Evolutionary conservation across 2,797 vertebrate genomes (phyloP), one percentile per base, ranked within the genome.

Genomic region (Spinus pinus): DNA sequence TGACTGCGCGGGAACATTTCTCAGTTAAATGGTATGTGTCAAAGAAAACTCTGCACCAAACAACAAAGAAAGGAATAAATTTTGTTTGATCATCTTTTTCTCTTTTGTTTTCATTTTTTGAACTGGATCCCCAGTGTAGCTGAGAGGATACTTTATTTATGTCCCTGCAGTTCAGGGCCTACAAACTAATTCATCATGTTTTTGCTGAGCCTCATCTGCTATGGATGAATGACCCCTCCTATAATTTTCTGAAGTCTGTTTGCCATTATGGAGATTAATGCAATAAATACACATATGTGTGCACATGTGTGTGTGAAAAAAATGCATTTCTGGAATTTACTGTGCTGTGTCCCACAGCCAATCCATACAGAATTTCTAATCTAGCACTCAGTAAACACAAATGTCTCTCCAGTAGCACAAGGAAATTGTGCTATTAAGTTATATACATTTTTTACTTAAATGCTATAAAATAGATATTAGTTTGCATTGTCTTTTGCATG

Each of bases 221-320:
- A 91, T 82, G 98, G 97, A 97, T 97, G 96, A 97, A 98, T 96
- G 96, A 97, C 94, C 95, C 85, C 93, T 97, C 95, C 97, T 96
- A 94, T 94, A 97, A 96, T 91, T 98, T 98, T 98, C 95, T 97
- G 88, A 93, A 87, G 95, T 94, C 96, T 98, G 96, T 97, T 98
- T 97, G 96, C 95, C 96, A 96, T 98, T 98, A 98, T 97, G 97
- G 95, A 98, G 97, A 98, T 97, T 97, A 97, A 97, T 97, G 97
- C 92, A 97, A 97, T 90, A 95, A 93, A 88, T 91, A 91, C 62
- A 7, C 10, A 17, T 65, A 19, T 65, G 24, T 69, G 53, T 92
- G 78, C 80, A 50, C 61, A 81, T 44, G 30, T 60, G 53, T 77
- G 35, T 82, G 75, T 42, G 49, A 60, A 80, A 88, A 86, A 82